Evolutionary conservation across 92 coral and sea anemone genomes (phyloP), one percentile per base, ranked within the genome.

Genomic region (Porites divaricata): DNA sequence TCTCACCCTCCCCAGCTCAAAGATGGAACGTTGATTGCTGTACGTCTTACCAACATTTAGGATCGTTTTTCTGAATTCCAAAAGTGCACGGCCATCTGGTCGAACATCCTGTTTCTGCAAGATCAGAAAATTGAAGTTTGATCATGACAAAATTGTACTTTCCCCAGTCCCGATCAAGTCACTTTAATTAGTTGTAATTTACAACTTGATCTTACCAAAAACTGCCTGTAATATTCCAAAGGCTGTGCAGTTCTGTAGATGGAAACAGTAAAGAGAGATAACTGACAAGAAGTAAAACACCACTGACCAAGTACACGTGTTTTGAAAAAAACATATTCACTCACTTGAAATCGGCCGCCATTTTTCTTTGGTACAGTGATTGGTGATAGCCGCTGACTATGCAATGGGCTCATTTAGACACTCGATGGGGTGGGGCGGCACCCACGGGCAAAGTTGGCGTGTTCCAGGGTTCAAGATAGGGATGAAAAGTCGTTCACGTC

Each of bases 301-400:
- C 72, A 23, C 26, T 15, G 63, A 82, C 20, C 0, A 73, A 83
- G 59, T 22, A 56, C 20, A 58, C 12, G 71, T 61, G 73, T 17
- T 35, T 4, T 4, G 48, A 58, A 0, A 11, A 11, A 58, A 1
- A 14, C 57, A 20, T n/a, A 72, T 2, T 54, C 59, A 72, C 98
- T 88, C 66, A 95, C 98, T 95, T 95, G 90, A 95, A 94, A 87
- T 95, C 98, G n/a, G 95, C 98, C 92, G 98, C 98, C 98, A 95
- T 95, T 63, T 54, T 73, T 53, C 2, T 1, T 51, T 89, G 82
- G 92, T 63, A 48, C 17, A 10, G 10, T 15, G 24, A 14, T 52
- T 65, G 74, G 74, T 64, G 35, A 10, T 12, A 15, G 41, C 83
- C 73, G 74, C 73, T 79, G 48, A 15, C 28, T 23, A 16, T 67